A percentile compares a stretch with the other conserved stretches of the same genome.
Conservation (phyloP, 2,797 vertebrate species). For the Cetoscarus ocellatus region DNA sequence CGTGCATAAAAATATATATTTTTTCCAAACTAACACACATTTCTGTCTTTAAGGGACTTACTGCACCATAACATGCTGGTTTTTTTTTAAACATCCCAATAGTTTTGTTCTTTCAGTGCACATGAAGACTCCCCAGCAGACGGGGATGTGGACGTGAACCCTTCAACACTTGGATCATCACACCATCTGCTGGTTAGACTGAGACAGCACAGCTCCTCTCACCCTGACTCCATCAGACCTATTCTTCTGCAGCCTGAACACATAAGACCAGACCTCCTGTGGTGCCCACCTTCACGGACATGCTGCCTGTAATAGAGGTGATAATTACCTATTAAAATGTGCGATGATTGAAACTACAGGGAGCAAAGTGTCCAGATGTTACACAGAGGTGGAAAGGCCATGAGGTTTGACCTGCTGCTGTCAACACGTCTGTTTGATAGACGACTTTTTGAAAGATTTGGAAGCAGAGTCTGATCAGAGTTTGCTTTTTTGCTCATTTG, state of each 20-base stretch:
- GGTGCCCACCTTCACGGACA: neutral
- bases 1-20: too few species aligned
- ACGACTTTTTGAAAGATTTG: too few species aligned
- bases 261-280: too few species aligned
- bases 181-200: constrained; percentile 31
- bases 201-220: neutral
- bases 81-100: too few species aligned
- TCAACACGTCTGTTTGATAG: too few species aligned
- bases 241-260: neutral
- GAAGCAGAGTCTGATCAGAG: too few species aligned
- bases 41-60: too few species aligned
- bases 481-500: too few species aligned
- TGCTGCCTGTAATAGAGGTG: neutral
- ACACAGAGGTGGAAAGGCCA: neutral
- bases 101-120: neutral
- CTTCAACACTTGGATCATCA: neutral
- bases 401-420: neutral
- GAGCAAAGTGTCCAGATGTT: neutral
- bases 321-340: constrained; percentile 13
- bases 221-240: neutral
- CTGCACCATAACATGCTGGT: too few species aligned
- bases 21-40: too few species aligned
- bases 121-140: neutral
- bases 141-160: neutral
- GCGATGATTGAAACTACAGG: neutral